Base-by-base conservation (phyloP, 2,113 vertebrate genomes). In the Lasiurus cinereus region DNA sequence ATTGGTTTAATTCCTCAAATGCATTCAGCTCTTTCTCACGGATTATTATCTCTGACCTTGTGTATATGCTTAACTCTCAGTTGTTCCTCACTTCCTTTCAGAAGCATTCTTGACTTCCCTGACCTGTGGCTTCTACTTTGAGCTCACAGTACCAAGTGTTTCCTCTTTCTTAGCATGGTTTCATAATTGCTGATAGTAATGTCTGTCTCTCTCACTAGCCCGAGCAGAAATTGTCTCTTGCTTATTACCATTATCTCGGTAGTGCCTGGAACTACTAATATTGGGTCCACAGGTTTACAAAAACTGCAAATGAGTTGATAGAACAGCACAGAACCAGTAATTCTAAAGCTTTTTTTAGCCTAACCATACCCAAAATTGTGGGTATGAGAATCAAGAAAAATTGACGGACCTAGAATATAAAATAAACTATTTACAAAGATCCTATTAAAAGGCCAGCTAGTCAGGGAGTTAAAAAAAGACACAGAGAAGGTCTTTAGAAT, bases 311-410 rank as follows among this genome's bases (percentile, higher is more conserved):
- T 54, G 18, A 91, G 52, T 59, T 88, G 76, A 64, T 54, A 77
- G 31, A 70, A n/a, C 43, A 64, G 16, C 67, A 88, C 21, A 88
- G 90, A 96, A 22, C 54, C 31, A 84, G 82, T 88, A 85, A 91
- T 90, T 90, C 56, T 80, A 72, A 87, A 84, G 33, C 56, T 69
- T 33, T 87, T 92, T 86, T 66, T 84, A 94, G 29, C 39, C 31
- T 36, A 94, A 31, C 59, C 56, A 54, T 50, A 74, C 24, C 52
- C 54, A 78, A 91, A 83, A 91, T 91, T 88, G 50, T 59, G 31
- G 29, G 72, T 88, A 31, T 88, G 48, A 95, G 78, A 94, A 77
- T 93, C 39, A 88, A 94, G 72, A 72, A 88, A 59, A 86, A 91
- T 21, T 89, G 48, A 94, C 83, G 48, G 48, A n/a, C 64, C 56